These are phyloP conservation scores for Ypsolopha sequella DNA, from an alignment of 2,888 invertebrate genomes.

Conservation along the genomic window DNA sequence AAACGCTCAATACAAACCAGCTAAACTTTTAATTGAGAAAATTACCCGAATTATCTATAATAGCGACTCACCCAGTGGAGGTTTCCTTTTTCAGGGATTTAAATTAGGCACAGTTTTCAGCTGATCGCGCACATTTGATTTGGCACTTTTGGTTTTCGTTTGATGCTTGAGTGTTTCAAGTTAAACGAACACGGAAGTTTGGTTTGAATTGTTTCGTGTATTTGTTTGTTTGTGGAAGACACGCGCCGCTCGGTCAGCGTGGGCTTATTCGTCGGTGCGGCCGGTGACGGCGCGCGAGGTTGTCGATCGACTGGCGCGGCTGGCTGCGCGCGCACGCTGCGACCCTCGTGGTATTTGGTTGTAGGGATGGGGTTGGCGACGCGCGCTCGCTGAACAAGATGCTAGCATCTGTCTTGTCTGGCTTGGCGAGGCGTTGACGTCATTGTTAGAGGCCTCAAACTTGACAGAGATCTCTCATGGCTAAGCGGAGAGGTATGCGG, in stretches of 20 bases:
- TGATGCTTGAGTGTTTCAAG: slow-evolving; percentile 20
- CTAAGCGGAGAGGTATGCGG: too few relatives aligned
- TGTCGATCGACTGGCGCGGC: slow-evolving; percentile 44
- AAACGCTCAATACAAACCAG: slow-evolving; percentile 36
- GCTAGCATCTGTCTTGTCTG: too few relatives aligned
- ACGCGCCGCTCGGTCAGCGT: slow-evolving; percentile 15
- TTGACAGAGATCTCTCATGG: too few relatives aligned
- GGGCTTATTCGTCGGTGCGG: slow-evolving; percentile 18
- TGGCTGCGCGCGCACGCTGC: slow-evolving; percentile 13
- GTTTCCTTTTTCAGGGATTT: slow-evolving; percentile 12
- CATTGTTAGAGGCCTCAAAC: too few relatives aligned
- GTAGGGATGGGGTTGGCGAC: neutral
- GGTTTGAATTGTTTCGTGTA: slow-evolving; percentile 4
- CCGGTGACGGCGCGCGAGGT: slow-evolving; percentile 42
- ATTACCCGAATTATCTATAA: slow-evolving; percentile 13
- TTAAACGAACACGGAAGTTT: slow-evolving; percentile 16
- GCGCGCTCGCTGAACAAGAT: neutral
- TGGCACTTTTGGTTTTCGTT: slow-evolving; percentile 14
- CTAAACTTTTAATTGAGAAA: slow-evolving; percentile 39
- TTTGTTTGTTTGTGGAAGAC: slow-evolving; percentile 20
- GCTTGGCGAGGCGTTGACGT: too few relatives aligned
- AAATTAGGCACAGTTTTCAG: slow-evolving; percentile 12
- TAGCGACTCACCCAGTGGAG: slow-evolving; percentile 37
- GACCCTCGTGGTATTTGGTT: neutral
- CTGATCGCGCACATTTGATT: slow-evolving; percentile 20